Evolutionary conservation across 2,888 invertebrate genomes (phyloP), one percentile per base, ranked within the genome.

Genomic region (Volucella zonaria): DNA sequence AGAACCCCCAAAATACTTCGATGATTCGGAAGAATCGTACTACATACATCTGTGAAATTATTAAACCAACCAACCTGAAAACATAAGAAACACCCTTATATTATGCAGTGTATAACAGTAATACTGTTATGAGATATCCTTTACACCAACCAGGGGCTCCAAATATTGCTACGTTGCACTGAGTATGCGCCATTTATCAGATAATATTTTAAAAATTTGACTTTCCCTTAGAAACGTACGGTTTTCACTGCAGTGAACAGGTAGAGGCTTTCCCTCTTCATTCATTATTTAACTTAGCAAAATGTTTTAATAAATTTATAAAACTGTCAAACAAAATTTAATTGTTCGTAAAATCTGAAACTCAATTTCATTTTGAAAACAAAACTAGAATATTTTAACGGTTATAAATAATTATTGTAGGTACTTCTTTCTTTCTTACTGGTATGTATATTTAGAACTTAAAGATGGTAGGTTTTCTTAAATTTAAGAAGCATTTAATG

Each of bases 211-310:
- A 11, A n/a, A 2, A 38, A 15, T 62, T 54, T 18, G 3, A 66
- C 40, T 66, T 64, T 66, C 66, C 56, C 49, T 42, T 14, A 45
- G 56, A 56, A 45, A 56, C 14, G 42, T 47, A 66, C 49, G 42
- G 40, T 18, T 64, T 56, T 54, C 18, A 45, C 43, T 15, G 6
- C 14, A 42, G 64, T 42, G 49, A 8, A 23, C 47, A 66, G 23
- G 45, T 23, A 10, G 6, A n/a, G 8, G 18, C 15, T 47, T 8
- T 18, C 4, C 49, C 23, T 14, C 38, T 18, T 23, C 18, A 23
- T 15, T 61, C 12, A 14, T 14, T 42, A 42, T n/a, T 45, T 45
- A 56, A 38, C 15, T 1, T 38, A 38, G 6, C 4, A 18, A 64
- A 52, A 54, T 52, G 66, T 18, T n/a, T 54, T 18, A 2, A 47